A percentile compares a stretch with the other conserved stretches of the same genome.
phyloP scores from a whole-genome alignment of 2,113 vertebrate species.

The Cheilinus undulatus region DNA sequence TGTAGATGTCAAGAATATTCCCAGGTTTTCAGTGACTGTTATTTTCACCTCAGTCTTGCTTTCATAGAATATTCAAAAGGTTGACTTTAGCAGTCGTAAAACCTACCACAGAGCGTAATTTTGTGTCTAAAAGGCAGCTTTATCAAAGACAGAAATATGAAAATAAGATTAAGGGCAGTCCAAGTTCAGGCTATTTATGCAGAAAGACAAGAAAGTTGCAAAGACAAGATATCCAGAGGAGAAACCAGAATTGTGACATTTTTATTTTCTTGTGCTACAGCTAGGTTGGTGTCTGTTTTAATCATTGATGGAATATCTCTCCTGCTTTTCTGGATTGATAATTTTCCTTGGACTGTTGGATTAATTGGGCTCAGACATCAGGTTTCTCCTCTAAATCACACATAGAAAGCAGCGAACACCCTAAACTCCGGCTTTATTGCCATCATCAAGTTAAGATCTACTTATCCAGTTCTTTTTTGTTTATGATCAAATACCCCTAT shows the following conservation, averaged over 20 bases:
- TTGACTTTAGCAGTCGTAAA: neutral
- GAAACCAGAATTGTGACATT: constrained; percentile 8
- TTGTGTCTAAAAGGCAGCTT: neutral
- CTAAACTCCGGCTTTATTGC: neutral
- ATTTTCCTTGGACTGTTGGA: too few relatives aligned
- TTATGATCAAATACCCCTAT: too few relatives aligned
- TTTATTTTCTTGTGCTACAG: neutral
- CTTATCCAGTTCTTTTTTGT: neutral
- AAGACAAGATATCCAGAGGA: neutral
- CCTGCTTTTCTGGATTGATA: too few relatives aligned
- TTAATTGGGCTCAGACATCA: too few relatives aligned
- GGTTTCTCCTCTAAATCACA: too few relatives aligned
- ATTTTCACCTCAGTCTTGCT: neutral
- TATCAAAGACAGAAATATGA: neutral
- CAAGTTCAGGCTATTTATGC: constrained; percentile 2
- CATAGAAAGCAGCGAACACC: too few relatives aligned
- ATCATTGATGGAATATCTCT: neutral
- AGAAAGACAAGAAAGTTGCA: constrained; percentile 1
- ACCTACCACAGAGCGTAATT: neutral
- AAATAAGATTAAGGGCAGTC: constrained; percentile 4
- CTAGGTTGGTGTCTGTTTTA: too few relatives aligned
- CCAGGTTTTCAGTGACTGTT: neutral
- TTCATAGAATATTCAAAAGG: neutral
- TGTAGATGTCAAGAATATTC: too few relatives aligned
- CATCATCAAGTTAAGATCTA: neutral